Evolutionary conservation across 2,113 vertebrate genomes (phyloP).

Genomic region (Podocnemis expansa): DNA sequence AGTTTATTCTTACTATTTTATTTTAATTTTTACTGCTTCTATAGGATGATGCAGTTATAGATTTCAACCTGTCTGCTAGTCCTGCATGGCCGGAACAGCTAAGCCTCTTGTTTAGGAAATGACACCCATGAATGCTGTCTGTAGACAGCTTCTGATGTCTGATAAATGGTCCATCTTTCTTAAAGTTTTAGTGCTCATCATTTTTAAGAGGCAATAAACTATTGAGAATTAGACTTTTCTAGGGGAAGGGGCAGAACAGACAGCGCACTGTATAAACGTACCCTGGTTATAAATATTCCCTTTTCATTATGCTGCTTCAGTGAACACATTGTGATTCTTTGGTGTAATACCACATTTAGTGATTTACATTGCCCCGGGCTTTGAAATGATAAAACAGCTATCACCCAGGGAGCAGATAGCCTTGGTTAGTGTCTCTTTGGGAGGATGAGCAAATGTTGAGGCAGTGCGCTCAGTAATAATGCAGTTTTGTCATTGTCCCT

Average conservation of each 20-base stretch:
- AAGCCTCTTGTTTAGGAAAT: neutral
- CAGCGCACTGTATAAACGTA: neutral
- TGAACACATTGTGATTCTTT: neutral
- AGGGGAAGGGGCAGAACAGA: neutral
- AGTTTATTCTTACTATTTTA: neutral
- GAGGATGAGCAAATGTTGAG: slow-evolving; percentile 49
- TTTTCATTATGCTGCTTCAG: neutral
- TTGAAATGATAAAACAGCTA: slow-evolving; percentile 56
- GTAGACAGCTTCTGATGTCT: neutral
- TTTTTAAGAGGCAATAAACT: neutral
- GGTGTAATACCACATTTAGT: neutral
- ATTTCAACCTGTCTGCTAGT: neutral
- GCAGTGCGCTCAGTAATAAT: slow-evolving; percentile 64
- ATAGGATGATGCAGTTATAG: fast-evolving
- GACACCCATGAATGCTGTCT: neutral
- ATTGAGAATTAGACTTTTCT: neutral
- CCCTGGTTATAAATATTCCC: neutral
- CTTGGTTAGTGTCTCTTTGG: neutral
- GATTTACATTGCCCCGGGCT: neutral
- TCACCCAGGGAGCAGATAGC: slow-evolving; percentile 12
- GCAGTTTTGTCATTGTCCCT: slow-evolving; percentile 28
- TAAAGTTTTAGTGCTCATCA: neutral
- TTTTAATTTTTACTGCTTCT: fast-evolving
- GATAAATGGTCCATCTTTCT: neutral
- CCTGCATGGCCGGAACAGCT: neutral